Conservation (phyloP, 2,113 vertebrate genomes). For the Chrysochloris asiatica region DNA sequence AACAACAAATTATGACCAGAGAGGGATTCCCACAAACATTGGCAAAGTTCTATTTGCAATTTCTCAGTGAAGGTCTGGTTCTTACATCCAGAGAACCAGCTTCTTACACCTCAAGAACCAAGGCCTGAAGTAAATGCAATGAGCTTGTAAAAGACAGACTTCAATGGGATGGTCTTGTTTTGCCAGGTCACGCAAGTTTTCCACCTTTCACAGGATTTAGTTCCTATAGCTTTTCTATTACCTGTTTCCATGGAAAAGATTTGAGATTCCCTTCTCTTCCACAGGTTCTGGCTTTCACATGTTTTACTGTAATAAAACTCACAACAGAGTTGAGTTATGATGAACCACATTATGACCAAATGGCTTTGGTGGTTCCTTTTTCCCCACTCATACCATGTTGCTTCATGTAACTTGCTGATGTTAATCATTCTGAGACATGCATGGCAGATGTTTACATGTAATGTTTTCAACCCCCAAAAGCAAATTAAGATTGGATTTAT, state of each 20-base stretch:
- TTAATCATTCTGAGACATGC: neutral
- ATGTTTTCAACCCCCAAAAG: neutral
- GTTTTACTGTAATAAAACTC: neutral
- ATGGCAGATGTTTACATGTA: neutral
- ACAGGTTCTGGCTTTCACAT: neutral
- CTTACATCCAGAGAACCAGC: neutral
- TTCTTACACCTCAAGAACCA: neutral
- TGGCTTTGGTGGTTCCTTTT: too few relatives aligned
- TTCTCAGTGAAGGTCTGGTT: neutral
- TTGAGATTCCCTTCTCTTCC: neutral
- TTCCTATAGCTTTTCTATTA: neutral
- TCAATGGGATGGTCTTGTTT: neutral
- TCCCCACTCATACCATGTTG: neutral
- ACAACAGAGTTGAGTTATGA: neutral
- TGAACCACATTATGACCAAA: too few relatives aligned
- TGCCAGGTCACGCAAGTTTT: neutral
- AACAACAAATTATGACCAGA: neutral
- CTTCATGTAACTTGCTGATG: neutral
- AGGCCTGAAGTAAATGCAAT: neutral
- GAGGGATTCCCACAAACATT: neutral
- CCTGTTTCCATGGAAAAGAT: neutral
- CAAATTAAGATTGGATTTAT: neutral
- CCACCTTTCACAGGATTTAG: neutral
- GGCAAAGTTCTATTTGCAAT: too few relatives aligned
- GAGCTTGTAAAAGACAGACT: neutral